Percentiles rank a stretch among this genome's conserved stretches.
phyloP scores from a whole-genome alignment of 2,888 invertebrate species.

The Tanypteryx hageni region DNA sequence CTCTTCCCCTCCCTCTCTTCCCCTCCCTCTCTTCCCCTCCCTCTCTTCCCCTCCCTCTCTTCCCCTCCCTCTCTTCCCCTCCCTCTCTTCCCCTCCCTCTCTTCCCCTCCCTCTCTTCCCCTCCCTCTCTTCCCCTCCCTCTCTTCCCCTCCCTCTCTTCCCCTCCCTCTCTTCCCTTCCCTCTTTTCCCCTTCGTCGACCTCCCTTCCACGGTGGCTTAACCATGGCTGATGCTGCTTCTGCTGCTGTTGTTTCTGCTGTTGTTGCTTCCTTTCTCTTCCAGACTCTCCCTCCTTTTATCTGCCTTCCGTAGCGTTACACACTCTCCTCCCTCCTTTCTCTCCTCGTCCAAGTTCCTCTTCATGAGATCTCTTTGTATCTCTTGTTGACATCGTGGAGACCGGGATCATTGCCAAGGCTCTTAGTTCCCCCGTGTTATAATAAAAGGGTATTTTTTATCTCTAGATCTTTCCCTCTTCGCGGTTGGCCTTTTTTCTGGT shows the following conservation, averaged over 20 bases:
- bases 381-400: neutral
- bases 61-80: neutral
- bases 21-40: neutral
- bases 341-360: neutral
- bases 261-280: neutral
- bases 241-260: too few species aligned
- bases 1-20: neutral
- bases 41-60: neutral
- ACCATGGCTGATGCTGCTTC: too few species aligned
- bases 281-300: neutral
- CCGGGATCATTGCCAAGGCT: constrained; percentile 11
- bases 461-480: too few species aligned
- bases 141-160: neutral
- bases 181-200: too few species aligned
- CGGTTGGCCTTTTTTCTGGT: too few species aligned
- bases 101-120: neutral
- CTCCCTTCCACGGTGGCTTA: neutral
- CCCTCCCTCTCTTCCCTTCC: neutral
- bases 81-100: neutral
- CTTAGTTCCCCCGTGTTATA: neutral
- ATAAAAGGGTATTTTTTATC: too few species aligned
- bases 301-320: neutral
- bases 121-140: neutral
- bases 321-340: neutral
- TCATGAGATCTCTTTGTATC: neutral